Base-by-base conservation (phyloP, 2,113 vertebrate species). In the Rhinogobius similis region DNA sequence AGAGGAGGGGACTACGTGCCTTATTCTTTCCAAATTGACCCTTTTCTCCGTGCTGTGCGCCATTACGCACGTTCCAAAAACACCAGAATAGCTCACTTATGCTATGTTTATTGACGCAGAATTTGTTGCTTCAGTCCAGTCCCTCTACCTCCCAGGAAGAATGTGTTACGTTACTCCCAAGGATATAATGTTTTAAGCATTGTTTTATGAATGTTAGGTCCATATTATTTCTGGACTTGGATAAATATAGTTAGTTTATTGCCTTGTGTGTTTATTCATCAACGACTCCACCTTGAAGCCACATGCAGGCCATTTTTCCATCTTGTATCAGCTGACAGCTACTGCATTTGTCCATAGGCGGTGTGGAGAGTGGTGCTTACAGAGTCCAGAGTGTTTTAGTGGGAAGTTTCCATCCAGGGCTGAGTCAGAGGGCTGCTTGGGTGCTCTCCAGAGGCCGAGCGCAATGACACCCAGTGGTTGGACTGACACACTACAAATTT, bases 381-480 rank as follows among this genome's bases (percentile, higher is more conserved):
- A 85, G 85, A 87, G 81, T 85, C 76, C 65, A 72, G 78, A 87
- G 88, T 90, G 87, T 90, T 87, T 83, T 77, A 84, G 68, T 88
- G 85, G 82, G 87, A 89, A 91, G 83, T 90, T 91, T 91, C 90
- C 89, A 90, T 89, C 85, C 81, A 77, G 82, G 85, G 80, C 79
- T 90, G 89, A 90, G 82, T 92, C 87, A 89, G 84, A 88, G 83
- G 82, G 86, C 76, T 89, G 83, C 82, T 86, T 88, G 88, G 87
- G 84, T 82, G 78, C 85, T 87, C 88, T 91, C 87, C 84, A 89
- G 87, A 87, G 85, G 75, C 84, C 84, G 65, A 75, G 79, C 81
- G 87, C 86, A 87, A 91, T 91, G 92, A 91, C 91, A 92, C 90
- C 91, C 88, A 91, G 90, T 92, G 91, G 91, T 83, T 84, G 85